Evolutionary conservation across 2,797 vertebrate genomes (phyloP).

Genomic region (Pogoniulus pusillus): DNA sequence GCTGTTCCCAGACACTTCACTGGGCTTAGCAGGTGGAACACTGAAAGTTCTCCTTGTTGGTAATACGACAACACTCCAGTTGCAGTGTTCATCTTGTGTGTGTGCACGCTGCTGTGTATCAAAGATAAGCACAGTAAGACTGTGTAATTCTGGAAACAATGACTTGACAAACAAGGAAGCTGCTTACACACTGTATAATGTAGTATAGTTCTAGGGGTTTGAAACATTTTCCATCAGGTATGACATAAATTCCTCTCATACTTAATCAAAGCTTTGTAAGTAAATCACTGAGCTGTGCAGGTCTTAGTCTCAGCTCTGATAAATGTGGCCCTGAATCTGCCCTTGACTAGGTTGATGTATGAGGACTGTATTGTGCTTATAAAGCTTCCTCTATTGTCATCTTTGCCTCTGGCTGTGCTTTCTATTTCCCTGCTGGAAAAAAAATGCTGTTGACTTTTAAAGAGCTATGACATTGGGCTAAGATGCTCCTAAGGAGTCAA

Average conservation of each 20-base stretch:
- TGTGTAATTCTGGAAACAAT: not conserved
- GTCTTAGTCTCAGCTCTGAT: not conserved
- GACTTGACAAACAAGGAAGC: not conserved
- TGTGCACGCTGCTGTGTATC: not conserved
- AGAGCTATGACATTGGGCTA: not conserved
- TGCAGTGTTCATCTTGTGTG: not conserved
- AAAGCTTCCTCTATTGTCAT: not conserved
- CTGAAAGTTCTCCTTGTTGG: not conserved
- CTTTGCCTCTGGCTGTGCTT: not conserved
- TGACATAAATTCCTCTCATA: not conserved
- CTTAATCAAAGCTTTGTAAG: not conserved
- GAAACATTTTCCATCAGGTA: not conserved
- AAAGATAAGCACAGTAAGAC: not conserved
- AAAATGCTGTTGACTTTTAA: not conserved
- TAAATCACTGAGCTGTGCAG: not conserved
- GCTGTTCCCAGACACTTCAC: not conserved
- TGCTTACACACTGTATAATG: not conserved
- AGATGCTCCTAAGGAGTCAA: not conserved
- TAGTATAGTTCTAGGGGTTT: not conserved
- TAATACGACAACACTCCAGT: not conserved
- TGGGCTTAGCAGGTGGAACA: not conserved
- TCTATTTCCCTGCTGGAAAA: not conserved
- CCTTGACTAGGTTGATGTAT: not conserved
- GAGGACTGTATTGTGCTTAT: not conserved
- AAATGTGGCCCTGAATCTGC: not conserved